phyloP scores from a whole-genome alignment of 2,888 invertebrate genomes.

The Acronicta aceris region DNA sequence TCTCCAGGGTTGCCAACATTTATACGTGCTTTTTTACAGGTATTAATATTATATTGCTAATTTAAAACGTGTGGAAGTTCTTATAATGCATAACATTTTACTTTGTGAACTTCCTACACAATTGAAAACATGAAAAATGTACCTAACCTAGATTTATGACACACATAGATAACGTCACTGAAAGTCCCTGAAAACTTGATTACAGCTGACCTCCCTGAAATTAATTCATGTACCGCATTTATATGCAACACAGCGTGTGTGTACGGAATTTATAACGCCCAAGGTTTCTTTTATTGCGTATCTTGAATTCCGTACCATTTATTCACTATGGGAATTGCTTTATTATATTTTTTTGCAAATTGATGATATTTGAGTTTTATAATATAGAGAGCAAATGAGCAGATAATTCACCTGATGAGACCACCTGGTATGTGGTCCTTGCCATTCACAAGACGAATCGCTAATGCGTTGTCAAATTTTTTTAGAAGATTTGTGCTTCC shows the following conservation, averaged over 20 bases:
- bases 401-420: too few relatives aligned
- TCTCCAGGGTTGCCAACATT: too few relatives aligned
- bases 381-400: too few relatives aligned
- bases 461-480: too few relatives aligned
- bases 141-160: not conserved
- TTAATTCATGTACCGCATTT: slow-evolving; percentile 41
- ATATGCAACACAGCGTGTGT: slow-evolving; percentile 27
- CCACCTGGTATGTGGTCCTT: too few relatives aligned
- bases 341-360: not conserved
- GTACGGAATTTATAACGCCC: slow-evolving; percentile 28
- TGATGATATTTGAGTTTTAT: not conserved
- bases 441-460: too few relatives aligned
- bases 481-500: too few relatives aligned
- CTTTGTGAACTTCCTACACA: not conserved
- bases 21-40: too few relatives aligned
- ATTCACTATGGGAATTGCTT: slow-evolving; percentile 2
- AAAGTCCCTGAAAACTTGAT: slow-evolving; percentile 38
- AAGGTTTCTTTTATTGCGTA: slow-evolving; percentile 37
- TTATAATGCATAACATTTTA: too few relatives aligned
- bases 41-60: too few relatives aligned
- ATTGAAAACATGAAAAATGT: not conserved
- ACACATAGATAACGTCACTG: slow-evolving; percentile 10
- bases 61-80: too few relatives aligned
- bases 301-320: slow-evolving; percentile 13
- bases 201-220: slow-evolving; percentile 37